phyloP scores from a whole-genome alignment of 2,888 invertebrate species.

The Noctua pronuba region DNA sequence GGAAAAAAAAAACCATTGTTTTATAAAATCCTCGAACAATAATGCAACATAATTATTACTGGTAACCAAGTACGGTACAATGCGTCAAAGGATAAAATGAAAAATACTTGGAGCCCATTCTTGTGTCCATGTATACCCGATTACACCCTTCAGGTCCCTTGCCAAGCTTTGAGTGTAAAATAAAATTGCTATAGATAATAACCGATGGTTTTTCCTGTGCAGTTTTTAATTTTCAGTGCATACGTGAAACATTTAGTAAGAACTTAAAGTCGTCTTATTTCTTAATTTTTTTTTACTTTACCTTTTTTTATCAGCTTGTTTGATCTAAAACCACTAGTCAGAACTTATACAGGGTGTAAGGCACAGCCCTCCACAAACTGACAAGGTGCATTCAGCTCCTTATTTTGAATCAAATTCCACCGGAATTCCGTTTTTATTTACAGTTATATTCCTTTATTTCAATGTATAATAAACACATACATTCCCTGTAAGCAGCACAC shows the following conservation, averaged over 20 bases:
- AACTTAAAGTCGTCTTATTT: not conserved
- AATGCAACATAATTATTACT: slow-evolving; percentile 38
- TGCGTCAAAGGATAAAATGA: slow-evolving; percentile 43
- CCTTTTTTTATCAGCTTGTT: too few species aligned
- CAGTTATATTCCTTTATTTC: too few species aligned
- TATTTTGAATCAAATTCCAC: too few species aligned
- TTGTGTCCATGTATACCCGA: slow-evolving; percentile 57
- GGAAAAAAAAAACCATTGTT: not conserved
- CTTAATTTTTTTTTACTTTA: too few species aligned
- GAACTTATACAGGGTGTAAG: too few species aligned
- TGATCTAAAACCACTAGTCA: too few species aligned
- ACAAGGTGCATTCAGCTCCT: too few species aligned
- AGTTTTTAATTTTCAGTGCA: not conserved
- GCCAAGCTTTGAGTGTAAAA: not conserved
- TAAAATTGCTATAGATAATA: slow-evolving; percentile 10
- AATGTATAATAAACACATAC: too few species aligned
- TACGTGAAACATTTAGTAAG: not conserved
- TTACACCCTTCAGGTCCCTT: slow-evolving; percentile 52
- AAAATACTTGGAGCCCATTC: slow-evolving; percentile 52
- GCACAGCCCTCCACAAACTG: too few species aligned
- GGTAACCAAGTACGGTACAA: slow-evolving; percentile 21
- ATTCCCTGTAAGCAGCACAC: too few species aligned
- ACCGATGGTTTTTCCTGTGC: not conserved
- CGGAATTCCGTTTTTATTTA: too few species aligned
- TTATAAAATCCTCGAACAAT: not conserved